phyloP scores from a whole-genome alignment of 1,140 invertebrate genomes.

The Spodoptera frugiperda region DNA sequence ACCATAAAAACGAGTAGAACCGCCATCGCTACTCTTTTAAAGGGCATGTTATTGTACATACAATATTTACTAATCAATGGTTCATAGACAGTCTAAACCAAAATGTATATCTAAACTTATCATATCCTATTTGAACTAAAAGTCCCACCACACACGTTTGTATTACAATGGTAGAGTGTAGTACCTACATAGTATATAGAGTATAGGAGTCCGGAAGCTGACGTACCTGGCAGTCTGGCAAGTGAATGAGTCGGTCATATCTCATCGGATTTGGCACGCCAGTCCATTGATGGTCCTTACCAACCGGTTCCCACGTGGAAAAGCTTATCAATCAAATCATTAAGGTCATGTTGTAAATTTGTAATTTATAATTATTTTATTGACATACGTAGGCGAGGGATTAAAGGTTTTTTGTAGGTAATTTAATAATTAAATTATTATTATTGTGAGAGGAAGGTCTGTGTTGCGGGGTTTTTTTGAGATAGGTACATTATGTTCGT shows the following conservation, averaged over 20 bases:
- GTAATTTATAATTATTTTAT: conserved; percentile 7
- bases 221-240: conserved; percentile 8
- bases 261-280: conserved; percentile 23
- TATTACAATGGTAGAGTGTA: no score
- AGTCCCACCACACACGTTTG: no score
- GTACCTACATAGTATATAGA: no score
- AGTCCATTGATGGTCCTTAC: conserved; percentile 37
- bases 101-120: no score
- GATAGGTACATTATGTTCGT: no score
- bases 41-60: no score
- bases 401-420: conserved; percentile 1
- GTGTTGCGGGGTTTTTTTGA: no score
- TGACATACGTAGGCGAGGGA: background rate
- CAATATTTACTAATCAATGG: no score
- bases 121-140: no score
- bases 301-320: conserved; percentile 6
- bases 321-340: conserved; percentile 18
- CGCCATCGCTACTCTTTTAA: no score
- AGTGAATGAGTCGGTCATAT: conserved; percentile 26
- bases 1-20: no score
- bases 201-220: conserved; percentile 23
- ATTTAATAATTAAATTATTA: background rate
- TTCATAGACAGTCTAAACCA: no score
- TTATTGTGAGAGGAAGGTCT: background rate
- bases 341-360: conserved; percentile 11